Evolutionary conservation across 2,888 invertebrate species (phyloP).

Genomic region (Bhutanitis thaidina): DNA sequence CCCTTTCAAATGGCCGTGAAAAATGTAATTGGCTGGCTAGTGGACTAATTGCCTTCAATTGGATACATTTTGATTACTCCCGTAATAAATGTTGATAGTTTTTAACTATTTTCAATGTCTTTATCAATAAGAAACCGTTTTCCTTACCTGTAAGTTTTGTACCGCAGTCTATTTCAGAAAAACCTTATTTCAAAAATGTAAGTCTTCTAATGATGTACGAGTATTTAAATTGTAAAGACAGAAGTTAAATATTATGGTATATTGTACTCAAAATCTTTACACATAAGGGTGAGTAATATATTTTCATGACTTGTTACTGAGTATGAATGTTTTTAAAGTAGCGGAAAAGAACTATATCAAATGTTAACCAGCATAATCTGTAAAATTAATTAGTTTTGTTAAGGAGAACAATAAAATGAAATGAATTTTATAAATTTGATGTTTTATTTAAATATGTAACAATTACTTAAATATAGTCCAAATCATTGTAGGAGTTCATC

Average conservation of each 20-base stretch:
- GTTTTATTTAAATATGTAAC: slow-evolving; percentile 43
- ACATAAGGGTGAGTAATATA: slow-evolving; percentile 20
- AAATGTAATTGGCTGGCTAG: not conserved
- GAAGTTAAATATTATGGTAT: too few relatives aligned
- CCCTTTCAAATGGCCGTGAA: not conserved
- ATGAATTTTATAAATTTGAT: slow-evolving; percentile 44
- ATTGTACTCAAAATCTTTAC: not conserved
- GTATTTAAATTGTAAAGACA: too few relatives aligned
- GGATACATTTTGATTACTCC: too few relatives aligned
- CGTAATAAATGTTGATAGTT: too few relatives aligned
- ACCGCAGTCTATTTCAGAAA: too few relatives aligned
- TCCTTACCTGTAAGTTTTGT: too few relatives aligned
- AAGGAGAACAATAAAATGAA: slow-evolving; percentile 58
- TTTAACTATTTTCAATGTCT: too few relatives aligned
- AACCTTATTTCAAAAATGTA: too few relatives aligned
- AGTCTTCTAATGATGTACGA: too few relatives aligned
- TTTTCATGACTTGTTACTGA: slow-evolving; percentile 30
- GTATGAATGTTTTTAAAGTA: slow-evolving; percentile 26
- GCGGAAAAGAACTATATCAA: slow-evolving; percentile 25
- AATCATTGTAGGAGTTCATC: slow-evolving; percentile 54
- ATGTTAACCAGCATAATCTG: slow-evolving; percentile 66
- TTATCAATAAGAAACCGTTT: too few relatives aligned
- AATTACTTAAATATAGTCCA: not conserved
- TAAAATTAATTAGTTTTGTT: slow-evolving; percentile 60
- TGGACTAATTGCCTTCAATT: not conserved